phyloP scores from a whole-genome alignment of 2,113 vertebrate species.

The Accipiter cooperii region DNA sequence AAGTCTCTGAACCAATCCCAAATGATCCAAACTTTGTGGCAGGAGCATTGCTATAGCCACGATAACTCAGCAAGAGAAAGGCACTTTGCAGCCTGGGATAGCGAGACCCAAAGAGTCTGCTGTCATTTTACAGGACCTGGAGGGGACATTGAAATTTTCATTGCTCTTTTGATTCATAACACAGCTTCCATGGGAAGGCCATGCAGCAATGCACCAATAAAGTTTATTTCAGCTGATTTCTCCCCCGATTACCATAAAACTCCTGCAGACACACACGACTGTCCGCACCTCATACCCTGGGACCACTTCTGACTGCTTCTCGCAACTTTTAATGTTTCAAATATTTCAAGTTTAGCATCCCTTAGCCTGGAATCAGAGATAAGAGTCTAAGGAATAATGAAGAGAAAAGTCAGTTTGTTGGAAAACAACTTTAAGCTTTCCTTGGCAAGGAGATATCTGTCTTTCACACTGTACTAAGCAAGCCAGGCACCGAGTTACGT shows the following conservation, averaged over 20 bases:
- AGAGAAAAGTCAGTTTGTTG: not conserved
- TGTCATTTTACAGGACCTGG: not conserved
- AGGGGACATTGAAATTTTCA: not conserved
- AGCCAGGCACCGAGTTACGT: not conserved
- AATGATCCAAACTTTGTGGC: not conserved
- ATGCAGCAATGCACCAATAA: not conserved
- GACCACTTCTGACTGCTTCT: not conserved
- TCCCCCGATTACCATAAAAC: not conserved
- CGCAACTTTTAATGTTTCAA: not conserved
- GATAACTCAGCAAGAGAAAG: not conserved
- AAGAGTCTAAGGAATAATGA: not conserved
- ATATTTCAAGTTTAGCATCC: conserved; percentile 2
- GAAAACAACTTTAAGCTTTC: conserved; percentile 7
- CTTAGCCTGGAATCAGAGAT: not conserved
- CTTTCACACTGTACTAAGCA: not conserved
- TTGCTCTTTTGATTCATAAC: conserved; percentile 8
- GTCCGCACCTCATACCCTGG: not conserved
- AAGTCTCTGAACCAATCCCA: not conserved
- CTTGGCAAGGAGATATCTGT: not conserved
- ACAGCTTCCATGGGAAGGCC: not conserved
- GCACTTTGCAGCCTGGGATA: not conserved
- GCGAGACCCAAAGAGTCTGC: not conserved
- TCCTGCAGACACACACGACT: not conserved
- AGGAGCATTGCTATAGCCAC: not conserved
- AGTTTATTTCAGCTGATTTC: not conserved